A percentile compares a stretch with the other conserved stretches of the same genome.
These are phyloP conservation scores for Myotis findleyi DNA, from an alignment of 2,797 vertebrate genomes.

Conservation along the genomic window DNA sequence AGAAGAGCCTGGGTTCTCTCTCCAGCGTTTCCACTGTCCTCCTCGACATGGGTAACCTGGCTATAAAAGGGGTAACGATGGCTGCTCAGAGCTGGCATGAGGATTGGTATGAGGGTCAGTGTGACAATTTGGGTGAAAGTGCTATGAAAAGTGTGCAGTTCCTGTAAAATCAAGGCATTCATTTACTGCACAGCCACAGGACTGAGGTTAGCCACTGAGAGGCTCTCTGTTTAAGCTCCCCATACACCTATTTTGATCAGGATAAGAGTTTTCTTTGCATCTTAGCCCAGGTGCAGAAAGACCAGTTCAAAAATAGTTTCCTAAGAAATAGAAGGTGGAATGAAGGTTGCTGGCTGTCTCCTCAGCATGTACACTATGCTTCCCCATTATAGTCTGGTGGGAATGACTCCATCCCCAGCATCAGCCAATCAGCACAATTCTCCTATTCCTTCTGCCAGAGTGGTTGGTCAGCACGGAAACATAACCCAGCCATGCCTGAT, in stretches of 20 bases:
- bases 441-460: neutral
- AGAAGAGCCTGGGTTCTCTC: neutral
- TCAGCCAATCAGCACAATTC: neutral
- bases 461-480: neutral
- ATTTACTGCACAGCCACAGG: neutral
- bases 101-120: neutral
- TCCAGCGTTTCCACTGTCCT: neutral
- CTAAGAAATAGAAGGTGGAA: neutral
- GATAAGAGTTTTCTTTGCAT: neutral
- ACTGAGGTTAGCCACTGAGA: neutral
- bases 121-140: neutral
- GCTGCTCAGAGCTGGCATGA: neutral
- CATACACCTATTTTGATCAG: neutral
- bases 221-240: neutral
- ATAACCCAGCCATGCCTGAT: neutral
- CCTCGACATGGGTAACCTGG: too few species aligned
- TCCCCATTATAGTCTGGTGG: neutral
- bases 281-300: conserved; percentile 14
- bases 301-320: neutral
- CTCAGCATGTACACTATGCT: neutral
- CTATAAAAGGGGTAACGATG: neutral
- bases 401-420: neutral
- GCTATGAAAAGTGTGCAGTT: neutral
- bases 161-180: neutral
- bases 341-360: neutral